Evolutionary conservation across 2,888 invertebrate species (phyloP).

Genomic region (Geophilus truncorum): DNA sequence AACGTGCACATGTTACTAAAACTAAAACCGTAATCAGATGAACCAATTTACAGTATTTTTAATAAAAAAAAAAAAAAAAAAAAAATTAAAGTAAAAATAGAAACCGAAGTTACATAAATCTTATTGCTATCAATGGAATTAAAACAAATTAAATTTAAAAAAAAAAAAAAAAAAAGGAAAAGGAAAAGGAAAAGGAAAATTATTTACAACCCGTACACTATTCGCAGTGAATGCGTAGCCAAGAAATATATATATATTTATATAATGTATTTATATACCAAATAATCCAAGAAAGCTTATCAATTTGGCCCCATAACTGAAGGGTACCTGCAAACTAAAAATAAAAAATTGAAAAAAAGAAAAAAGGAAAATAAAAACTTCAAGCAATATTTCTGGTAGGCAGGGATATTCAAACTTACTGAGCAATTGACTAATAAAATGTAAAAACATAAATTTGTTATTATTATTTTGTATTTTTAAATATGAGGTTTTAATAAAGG

Average conservation of each 20-base stretch:
- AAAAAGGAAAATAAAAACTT: not conserved
- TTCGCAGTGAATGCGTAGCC: not conserved
- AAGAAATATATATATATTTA: not conserved
- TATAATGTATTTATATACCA: not conserved
- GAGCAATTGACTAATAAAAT: no score
- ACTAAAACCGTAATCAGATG: not conserved
- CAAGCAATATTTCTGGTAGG: not conserved
- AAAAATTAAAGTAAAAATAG: not conserved
- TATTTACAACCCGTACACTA: conserved; percentile 13
- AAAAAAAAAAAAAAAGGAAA: not conserved
- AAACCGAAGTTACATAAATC: not conserved
- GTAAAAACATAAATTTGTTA: not conserved
- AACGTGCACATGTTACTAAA: not conserved
- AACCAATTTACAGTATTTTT: not conserved
- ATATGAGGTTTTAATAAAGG: not conserved
- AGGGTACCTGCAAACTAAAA: conserved; percentile 2
- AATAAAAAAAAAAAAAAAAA: not conserved
- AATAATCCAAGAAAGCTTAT: not conserved
- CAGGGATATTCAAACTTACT: not conserved
- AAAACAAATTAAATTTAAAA: not conserved
- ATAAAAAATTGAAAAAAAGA: not conserved
- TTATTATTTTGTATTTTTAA: not conserved
- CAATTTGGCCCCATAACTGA: not conserved
- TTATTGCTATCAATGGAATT: conserved; percentile 6
- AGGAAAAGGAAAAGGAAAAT: not conserved